phyloP scores from a whole-genome alignment of 2,113 vertebrate genomes.

The Pogona vitticeps region DNA sequence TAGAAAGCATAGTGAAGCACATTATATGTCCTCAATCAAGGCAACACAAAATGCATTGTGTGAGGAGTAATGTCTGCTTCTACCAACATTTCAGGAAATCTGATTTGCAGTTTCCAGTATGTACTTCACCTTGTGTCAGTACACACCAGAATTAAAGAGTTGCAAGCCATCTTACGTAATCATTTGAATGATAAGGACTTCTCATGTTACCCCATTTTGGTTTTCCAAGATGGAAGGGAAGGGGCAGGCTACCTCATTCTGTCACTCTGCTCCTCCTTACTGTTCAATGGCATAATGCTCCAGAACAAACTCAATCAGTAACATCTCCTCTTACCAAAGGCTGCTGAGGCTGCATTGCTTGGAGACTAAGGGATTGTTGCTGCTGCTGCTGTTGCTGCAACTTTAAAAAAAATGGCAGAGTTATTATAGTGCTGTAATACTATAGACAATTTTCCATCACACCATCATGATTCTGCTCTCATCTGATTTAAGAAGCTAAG shows the following conservation, averaged over 20 bases:
- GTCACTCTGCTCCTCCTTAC: not conserved
- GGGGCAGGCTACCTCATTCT: not conserved
- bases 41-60: not conserved
- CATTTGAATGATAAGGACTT: not conserved
- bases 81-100: not conserved
- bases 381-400: slow-evolving; percentile 57
- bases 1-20: no score
- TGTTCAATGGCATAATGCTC: not conserved
- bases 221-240: not conserved
- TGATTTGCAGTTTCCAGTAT: not conserved
- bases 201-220: not conserved
- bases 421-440: accelerated
- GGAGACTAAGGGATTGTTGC: slow-evolving; percentile 68
- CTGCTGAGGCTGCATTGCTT: slow-evolving; percentile 75
- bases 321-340: slow-evolving; percentile 70
- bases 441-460: no score
- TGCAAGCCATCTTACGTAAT: not conserved
- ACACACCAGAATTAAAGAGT: not conserved
- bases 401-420: slow-evolving; percentile 9
- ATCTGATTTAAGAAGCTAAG: no score
- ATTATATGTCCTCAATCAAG: not conserved
- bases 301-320: not conserved
- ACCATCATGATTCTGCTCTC: no score
- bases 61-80: not conserved
- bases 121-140: not conserved